Base-by-base conservation (phyloP, 2,797 vertebrate genomes). In the Sciaenops ocellatus region DNA sequence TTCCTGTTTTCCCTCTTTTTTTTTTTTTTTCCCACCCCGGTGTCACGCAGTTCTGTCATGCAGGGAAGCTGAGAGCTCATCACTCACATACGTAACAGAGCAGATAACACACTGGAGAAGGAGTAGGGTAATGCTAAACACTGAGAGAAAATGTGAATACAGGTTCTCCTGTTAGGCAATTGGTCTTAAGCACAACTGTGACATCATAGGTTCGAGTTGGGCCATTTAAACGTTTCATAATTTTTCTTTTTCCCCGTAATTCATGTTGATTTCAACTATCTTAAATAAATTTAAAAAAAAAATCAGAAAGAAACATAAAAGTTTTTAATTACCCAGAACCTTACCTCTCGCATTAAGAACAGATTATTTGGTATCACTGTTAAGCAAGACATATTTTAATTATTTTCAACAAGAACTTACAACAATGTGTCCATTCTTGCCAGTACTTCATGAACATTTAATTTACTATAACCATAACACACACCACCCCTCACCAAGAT, bases 1-100 rank as follows among this genome's bases (percentile, higher is more conserved):
- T 63, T 82, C 26, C 72, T 71, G 42, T 66, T 70, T 82, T 54
- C 34, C 8, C 34, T 34, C 12, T 42, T 42, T 2, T 1, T 41
- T 11, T 41, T 41, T 54, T 71, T 56, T 62, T 63, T 60, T 79
- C 56, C 34, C 57, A 54, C 50, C 38, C 51, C 18, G 17, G 51
- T 71, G 55, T 76, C 52, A 47, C 76, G 70, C 64, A 51, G 59
- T 41, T 55, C 28, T 80, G 68, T 73, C 73, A 82, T 13, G 67
- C 47, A 11, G 70, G n/a, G 59, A 77, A 34, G 62, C 52, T 13
- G 30, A 69, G 70, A 79, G 73, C 74, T 73, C 78, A 65, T 56
- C 1, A 6, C 26, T 71, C 62, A 52, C 38, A 68, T 59, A 41
- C 16, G 1, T 8, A 42, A n/a, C 52, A 28, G 57, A 59, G 63